A percentile compares a stretch with the other conserved stretches of the same genome.
Conservation (phyloP, 2,888 invertebrate species). For the Acrobeloides nanus region DNA sequence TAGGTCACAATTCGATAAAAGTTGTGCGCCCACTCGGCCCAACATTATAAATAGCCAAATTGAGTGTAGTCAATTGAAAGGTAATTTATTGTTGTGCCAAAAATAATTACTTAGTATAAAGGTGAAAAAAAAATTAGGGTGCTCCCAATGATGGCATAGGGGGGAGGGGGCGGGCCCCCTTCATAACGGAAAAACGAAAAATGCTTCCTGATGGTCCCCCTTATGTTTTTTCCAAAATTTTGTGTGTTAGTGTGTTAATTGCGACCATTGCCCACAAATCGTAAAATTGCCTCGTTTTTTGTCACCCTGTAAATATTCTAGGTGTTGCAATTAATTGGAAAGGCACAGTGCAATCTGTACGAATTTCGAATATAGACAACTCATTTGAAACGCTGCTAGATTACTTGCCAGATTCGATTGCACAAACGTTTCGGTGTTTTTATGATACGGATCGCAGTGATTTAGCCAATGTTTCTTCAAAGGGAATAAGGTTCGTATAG, state of each 20-base stretch:
- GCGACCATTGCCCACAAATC: too few relatives aligned
- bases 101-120: constrained; percentile 9
- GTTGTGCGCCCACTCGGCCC: constrained; percentile 24
- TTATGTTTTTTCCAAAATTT: too few relatives aligned
- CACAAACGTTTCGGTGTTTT: constrained; percentile 40
- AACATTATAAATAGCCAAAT: constrained; percentile 31
- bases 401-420: constrained; percentile 40
- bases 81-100: too few relatives aligned
- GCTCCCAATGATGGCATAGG: too few relatives aligned
- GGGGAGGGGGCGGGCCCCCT: too few relatives aligned
- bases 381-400: constrained; percentile 41
- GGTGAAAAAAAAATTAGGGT: not conserved
- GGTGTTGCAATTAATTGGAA: constrained; percentile 39
- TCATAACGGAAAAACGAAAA: too few relatives aligned
- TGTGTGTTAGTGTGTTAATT: too few relatives aligned
- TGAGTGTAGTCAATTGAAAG: constrained; percentile 38
- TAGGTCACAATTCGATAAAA: constrained; percentile 35
- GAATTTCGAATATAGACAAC: constrained; percentile 40
- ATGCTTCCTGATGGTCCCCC: too few relatives aligned
- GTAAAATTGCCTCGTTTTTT: too few relatives aligned
- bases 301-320: constrained; percentile 10
- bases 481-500: too few relatives aligned
- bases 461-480: too few relatives aligned
- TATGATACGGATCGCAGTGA: constrained; percentile 43
- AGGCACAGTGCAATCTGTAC: constrained; percentile 37